phyloP scores from a whole-genome alignment of 2,797 vertebrate species.

The Knipowitschia caucasica region DNA sequence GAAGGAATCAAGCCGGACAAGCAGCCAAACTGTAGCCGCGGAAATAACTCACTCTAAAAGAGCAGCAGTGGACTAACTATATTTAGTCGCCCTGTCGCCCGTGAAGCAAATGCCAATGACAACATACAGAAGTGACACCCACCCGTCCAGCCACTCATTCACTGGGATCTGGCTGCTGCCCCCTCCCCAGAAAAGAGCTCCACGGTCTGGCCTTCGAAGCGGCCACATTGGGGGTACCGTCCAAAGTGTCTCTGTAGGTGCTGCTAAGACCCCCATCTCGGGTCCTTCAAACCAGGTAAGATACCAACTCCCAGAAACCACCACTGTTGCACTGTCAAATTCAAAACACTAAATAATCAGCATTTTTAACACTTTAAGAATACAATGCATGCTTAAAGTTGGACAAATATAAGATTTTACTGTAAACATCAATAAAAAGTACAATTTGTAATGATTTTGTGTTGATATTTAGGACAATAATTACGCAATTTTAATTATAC shows the following conservation, averaged over 20 bases:
- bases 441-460: no score
- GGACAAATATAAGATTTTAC: no score
- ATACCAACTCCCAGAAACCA: slow-evolving; percentile 27
- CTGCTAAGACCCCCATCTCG: slow-evolving; percentile 40
- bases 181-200: slow-evolving; percentile 60
- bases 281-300: slow-evolving; percentile 68
- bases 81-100: slow-evolving; percentile 83
- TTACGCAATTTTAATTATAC: no score
- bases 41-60: slow-evolving; percentile 25
- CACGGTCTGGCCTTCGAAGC: slow-evolving; percentile 72
- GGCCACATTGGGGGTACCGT: slow-evolving; percentile 62
- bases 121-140: slow-evolving; percentile 73
- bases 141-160: slow-evolving; percentile 45
- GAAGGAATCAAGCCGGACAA: not conserved
- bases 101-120: slow-evolving; percentile 88
- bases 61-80: slow-evolving; percentile 68
- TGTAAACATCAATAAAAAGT: no score
- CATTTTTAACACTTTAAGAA: no score
- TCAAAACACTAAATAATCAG: not conserved
- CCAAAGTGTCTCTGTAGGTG: slow-evolving; percentile 54
- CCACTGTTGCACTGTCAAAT: slow-evolving; percentile 19
- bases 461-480: no score
- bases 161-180: slow-evolving; percentile 30
- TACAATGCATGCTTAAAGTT: no score
- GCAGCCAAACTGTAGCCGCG: slow-evolving; percentile 20